phyloP scores from a whole-genome alignment of 2,888 invertebrate genomes.

The Meganola albula region DNA sequence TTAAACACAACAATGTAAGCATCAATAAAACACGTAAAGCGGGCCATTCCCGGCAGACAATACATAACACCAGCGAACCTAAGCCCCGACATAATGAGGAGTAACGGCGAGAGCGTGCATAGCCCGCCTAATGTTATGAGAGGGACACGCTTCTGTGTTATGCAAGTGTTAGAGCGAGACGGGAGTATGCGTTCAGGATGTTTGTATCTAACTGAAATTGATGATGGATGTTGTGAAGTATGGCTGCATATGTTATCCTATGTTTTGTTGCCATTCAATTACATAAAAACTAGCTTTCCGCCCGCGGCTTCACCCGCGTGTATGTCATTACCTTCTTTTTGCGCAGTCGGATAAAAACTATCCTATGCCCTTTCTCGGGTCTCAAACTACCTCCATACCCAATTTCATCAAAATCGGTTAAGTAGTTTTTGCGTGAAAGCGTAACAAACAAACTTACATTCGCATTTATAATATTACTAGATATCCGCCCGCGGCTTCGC shows the following conservation, averaged over 20 bases:
- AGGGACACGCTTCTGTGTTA: conserved; percentile 24
- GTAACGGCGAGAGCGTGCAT: conserved; percentile 64
- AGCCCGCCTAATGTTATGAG: conserved; percentile 51
- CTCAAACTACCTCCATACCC: no score
- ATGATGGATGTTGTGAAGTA: conserved; percentile 35
- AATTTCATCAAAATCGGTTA: no score
- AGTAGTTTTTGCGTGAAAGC: no score
- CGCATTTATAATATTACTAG: no score
- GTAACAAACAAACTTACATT: no score
- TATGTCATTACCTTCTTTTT: no score
- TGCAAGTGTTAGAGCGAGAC: conserved; percentile 27
- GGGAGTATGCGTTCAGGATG: conserved; percentile 23
- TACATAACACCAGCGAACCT: conserved; percentile 50
- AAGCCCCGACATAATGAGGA: conserved; percentile 66
- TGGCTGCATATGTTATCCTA: conserved; percentile 27
- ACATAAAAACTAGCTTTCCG: no score
- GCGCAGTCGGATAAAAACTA: no score
- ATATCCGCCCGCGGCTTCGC: no score
- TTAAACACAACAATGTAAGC: conserved; percentile 29
- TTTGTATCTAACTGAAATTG: conserved; percentile 41
- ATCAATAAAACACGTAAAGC: conserved; percentile 68
- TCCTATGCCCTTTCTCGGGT: no score
- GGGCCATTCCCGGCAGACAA: conserved; percentile 55
- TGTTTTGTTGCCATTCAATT: no score
- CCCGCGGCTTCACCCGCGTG: no score